Conservation (phyloP, 2,113 vertebrate species). For the Gopherus evgoodei region DNA sequence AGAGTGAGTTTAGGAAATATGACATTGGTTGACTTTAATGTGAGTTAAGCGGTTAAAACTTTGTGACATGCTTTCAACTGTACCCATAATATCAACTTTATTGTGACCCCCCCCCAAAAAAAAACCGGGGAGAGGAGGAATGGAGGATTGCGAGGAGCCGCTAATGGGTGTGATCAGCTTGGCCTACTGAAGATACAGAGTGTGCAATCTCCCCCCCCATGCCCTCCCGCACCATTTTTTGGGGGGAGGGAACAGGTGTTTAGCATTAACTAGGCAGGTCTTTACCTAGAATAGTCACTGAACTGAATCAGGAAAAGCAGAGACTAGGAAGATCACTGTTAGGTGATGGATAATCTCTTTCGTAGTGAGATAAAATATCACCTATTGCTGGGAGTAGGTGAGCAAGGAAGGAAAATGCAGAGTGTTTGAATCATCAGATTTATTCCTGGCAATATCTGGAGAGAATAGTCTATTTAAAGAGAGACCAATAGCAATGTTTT, state of each 20-base stretch:
- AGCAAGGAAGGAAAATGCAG: neutral
- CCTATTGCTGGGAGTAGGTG: neutral
- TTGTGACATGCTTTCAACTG: neutral
- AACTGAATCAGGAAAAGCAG: neutral
- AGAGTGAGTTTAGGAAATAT: neutral
- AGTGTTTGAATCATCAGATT: neutral
- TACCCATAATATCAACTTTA: neutral
- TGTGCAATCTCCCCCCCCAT: neutral
- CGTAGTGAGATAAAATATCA: neutral
- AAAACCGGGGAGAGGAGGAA: neutral
- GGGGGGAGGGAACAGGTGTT: neutral
- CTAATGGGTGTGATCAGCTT: neutral
- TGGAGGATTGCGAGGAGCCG: neutral
- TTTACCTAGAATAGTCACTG: neutral
- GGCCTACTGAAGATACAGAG: neutral
- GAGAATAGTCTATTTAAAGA: neutral
- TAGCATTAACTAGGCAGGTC: neutral
- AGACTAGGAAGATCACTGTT: neutral
- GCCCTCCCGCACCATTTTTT: no score
- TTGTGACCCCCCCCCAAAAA: neutral
- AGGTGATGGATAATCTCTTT: neutral
- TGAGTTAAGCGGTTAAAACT: neutral
- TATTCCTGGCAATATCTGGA: neutral
- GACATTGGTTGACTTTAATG: neutral
- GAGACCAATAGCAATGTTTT: fast-evolving